Base-by-base conservation (phyloP, 2,113 vertebrate species). In the Anoplopoma fimbria region DNA sequence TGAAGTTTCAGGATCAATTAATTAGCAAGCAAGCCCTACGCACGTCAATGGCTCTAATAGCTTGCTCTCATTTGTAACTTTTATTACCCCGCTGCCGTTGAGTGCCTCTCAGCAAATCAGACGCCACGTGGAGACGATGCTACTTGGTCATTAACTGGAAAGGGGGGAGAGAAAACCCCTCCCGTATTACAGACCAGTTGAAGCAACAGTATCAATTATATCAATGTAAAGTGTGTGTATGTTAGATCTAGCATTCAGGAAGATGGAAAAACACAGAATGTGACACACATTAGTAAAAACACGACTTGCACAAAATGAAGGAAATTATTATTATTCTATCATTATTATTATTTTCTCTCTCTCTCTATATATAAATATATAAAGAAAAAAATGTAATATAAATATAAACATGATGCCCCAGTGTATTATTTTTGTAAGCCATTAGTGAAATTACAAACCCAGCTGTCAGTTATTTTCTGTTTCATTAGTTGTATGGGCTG, bases 1-100 rank as follows among this genome's bases (percentile, higher is more conserved):
- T 95, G 91, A 94, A 92, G 93, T 94, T 94, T 94, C 91, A 88
- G 88, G 93, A 95, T 95, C 93, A 93, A 94, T 95, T 94, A 93
- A 94, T 95, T 94, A 93, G 92, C 86, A 55, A 75, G 89, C 89
- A 87, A 90, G 90, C 91, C 91, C 91, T 91, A 86, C 86, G 85
- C 92, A 91, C 82, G 81, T 94, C 93, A 93, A 87, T 94, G 91
- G 71, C 88, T 94, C 93, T 94, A 94, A 94, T 94, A 92, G 91
- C 90, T 82, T 89, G 82, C 89, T 90, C 94, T 94, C 94, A 94
- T 95, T 95, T 95, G 93, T 95, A 91, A 94, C 92, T 94, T 95
- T 95, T 95, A 95, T 95, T 95, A 93, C 92, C 88, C 84, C n/a
- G 29, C 85, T 77, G 84, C 91, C 88, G 85, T 73, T 60, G 80